Conservation (phyloP, 92 coral and sea anemone genomes). For the Phenganax stokvisi region DNA sequence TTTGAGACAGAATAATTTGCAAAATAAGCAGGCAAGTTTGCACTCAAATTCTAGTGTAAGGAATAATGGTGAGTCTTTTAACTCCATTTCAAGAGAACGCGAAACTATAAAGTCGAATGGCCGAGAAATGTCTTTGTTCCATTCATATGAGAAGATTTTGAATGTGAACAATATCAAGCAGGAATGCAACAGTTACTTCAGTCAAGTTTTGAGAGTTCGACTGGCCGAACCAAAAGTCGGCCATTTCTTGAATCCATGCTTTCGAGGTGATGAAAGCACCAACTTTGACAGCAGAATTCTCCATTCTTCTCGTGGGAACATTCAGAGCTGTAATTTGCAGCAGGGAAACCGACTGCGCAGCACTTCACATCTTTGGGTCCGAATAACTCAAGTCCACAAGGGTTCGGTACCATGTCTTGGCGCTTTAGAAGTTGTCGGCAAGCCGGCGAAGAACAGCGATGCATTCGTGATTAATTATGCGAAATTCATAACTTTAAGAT, state of each 20-base stretch:
- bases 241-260: conserved; percentile 55
- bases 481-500: conserved; percentile 39
- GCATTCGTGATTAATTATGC: conserved; percentile 53
- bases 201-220: conserved; percentile 58
- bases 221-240: conserved; percentile 54
- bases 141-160: conserved; percentile 44
- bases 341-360: conserved; percentile 52
- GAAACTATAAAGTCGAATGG: neutral
- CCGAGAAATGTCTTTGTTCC: conserved; percentile 3
- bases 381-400: conserved; percentile 60
- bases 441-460: conserved; percentile 55
- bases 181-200: conserved; percentile 54
- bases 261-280: conserved; percentile 33
- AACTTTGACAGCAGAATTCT: conserved; percentile 24
- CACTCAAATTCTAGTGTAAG: neutral
- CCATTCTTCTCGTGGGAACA: conserved; percentile 14
- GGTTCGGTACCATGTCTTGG: conserved; percentile 80
- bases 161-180: conserved; percentile 58
- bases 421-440: conserved; percentile 77
- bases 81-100: neutral
- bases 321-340: conserved; percentile 45
- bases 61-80: neutral
- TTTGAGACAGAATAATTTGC: conserved; percentile 24
- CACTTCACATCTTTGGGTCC: conserved; percentile 66
- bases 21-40: neutral